Base-by-base conservation (phyloP, 2,888 invertebrate genomes). In the Nomada hirtipes region DNA sequence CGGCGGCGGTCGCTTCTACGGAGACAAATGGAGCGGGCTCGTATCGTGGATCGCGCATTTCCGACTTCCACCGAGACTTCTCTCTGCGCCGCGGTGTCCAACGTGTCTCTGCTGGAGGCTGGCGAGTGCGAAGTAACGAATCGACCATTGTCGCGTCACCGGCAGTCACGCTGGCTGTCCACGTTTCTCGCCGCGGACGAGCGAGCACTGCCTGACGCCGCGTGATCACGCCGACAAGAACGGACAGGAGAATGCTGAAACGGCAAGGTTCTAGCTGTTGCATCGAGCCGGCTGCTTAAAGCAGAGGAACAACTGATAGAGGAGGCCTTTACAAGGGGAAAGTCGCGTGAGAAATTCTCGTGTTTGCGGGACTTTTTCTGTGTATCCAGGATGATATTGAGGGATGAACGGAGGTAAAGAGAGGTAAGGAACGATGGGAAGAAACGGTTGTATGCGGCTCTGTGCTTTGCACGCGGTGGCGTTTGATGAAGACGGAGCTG, bases 21-120 rank as follows among this genome's bases (percentile, higher is more conserved):
- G 85, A 85, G 86, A 89, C 89, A 88, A 90, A 89, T 90, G 86
- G 84, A 83, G 82, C 86, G 84, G 81, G 83, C 53, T 59, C 61
- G 75, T 79, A 85, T 86, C 79, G 76, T 74, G 44, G 26, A 76
- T 81, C 78, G 67, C 79, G 80, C 74, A 65, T 81, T 74, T 74
- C 77, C 84, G 72, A 55, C 71, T 78, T 72, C 73, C 67, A 57
- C 42, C 53, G 50, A 50, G 23, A 68, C 23, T 60, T 64, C 57
- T 64, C 74, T 59, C 69, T 68, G 42, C 29, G 36, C 36, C 26
- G 47, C 23, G 65, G n/a, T 52, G 59, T 53, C 78, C 73, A n/a
- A 42, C 20, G 61, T 65, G 47, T 78, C 73, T 61, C 70, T 76
- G 75, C 64, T 57, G 53, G 72, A 65, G 81, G 75, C 72, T 73